A percentile compares a stretch with the other conserved stretches of the same genome.
Evolutionary conservation across 2,797 vertebrate species (phyloP).

Genomic region (Sebastes steindachneri): DNA sequence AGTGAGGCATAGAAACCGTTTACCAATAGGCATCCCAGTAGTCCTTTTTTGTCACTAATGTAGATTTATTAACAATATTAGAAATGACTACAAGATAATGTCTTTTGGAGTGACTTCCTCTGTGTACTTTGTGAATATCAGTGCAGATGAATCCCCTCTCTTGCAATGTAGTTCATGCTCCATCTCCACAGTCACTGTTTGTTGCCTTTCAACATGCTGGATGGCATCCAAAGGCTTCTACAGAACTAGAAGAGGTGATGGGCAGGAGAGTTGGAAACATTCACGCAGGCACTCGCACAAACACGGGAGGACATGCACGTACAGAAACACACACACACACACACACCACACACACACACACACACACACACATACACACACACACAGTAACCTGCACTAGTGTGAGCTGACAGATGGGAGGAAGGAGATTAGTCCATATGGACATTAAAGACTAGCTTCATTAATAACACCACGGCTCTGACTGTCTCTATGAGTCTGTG

Average conservation of each 20-base stretch:
- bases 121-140: neutral
- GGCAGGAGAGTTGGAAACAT: constrained; percentile 7
- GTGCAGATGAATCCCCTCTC: neutral
- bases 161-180: neutral
- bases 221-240: constrained; percentile 18
- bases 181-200: neutral
- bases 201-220: constrained; percentile 18
- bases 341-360: neutral
- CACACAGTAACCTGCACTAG: constrained; percentile 20
- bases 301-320: neutral
- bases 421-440: constrained; percentile 73
- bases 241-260: constrained; percentile 6
- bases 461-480: constrained; percentile 60
- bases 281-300: constrained; percentile 6
- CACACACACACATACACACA: constrained; percentile 1
- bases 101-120: neutral
- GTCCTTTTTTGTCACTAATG: neutral
- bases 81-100: neutral
- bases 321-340: neutral
- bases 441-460: constrained; percentile 68
- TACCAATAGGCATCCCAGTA: neutral
- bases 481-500: constrained; percentile 42
- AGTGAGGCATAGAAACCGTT: neutral
- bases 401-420: constrained; percentile 74
- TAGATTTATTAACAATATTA: neutral